Percentiles rank a stretch among this genome's conserved stretches.
These are phyloP conservation scores for Clistopyga incitator DNA, from an alignment of 2,888 invertebrate genomes.

Conservation along the genomic window DNA sequence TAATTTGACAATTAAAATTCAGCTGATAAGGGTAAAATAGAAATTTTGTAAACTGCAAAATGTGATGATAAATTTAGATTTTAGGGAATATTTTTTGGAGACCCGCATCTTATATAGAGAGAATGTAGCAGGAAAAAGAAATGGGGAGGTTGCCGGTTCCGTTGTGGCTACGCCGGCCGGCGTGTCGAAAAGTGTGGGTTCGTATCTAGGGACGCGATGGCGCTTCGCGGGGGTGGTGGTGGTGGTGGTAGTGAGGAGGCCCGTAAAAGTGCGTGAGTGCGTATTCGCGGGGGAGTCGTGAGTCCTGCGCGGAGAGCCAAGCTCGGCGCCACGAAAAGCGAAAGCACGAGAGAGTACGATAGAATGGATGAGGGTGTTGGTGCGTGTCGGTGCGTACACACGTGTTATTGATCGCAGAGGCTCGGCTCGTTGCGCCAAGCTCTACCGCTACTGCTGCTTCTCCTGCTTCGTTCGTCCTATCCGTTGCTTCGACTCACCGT, in stretches of 20 bases:
- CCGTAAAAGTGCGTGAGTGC: constrained; percentile 56
- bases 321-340: constrained; percentile 52
- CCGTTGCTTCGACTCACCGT: constrained; percentile 29
- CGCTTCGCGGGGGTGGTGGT: constrained; percentile 30
- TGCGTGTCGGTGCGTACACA: constrained; percentile 82
- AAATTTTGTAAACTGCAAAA: too few relatives aligned
- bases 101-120: neutral
- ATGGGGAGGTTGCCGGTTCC: neutral
- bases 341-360: constrained; percentile 51
- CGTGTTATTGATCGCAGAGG: constrained; percentile 83
- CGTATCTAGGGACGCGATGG: constrained; percentile 4
- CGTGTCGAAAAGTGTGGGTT: constrained; percentile 46
- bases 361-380: constrained; percentile 65
- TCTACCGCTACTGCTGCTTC: constrained; percentile 54
- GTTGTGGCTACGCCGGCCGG: constrained; percentile 40
- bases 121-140: neutral
- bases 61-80: too few relatives aligned
- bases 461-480: constrained; percentile 32
- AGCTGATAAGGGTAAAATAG: too few relatives aligned
- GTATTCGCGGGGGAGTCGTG: constrained; percentile 42
- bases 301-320: constrained; percentile 46
- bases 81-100: neutral
- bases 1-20: too few relatives aligned
- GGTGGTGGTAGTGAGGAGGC: constrained; percentile 22
- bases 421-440: constrained; percentile 65